Percentiles rank a stretch among this genome's conserved stretches.
phyloP scores from a whole-genome alignment of 2,113 vertebrate species.

The Panurus biarmicus region DNA sequence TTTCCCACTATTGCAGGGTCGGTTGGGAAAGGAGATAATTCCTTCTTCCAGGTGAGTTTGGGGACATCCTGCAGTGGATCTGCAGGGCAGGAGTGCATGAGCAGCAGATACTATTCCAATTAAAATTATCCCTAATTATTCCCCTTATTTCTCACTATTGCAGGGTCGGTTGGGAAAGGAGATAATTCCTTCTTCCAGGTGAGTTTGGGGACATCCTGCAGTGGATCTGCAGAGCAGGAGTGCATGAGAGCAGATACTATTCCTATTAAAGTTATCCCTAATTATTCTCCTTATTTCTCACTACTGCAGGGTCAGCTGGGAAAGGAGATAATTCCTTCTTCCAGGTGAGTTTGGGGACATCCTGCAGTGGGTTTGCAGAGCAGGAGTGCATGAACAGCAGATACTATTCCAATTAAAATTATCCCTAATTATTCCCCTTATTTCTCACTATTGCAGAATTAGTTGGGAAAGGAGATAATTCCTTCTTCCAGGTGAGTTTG shows the following conservation, averaged over 20 bases:
- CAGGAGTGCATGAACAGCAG: neutral
- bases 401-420: rapidly evolving
- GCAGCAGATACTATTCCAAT: neutral
- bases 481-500: neutral
- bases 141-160: neutral
- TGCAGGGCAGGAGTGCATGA: neutral
- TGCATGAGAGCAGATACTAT: too few relatives aligned
- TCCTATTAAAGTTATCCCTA: too few relatives aligned
- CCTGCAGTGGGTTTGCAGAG: neutral
- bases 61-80: neutral
- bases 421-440: neutral
- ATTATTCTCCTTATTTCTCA: too few relatives aligned
- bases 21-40: neutral
- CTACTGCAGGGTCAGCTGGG: neutral
- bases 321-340: neutral
- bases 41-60: neutral
- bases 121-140: neutral
- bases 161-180: neutral
- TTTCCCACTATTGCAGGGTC: neutral
- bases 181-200: neutral
- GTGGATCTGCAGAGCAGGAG: too few relatives aligned
- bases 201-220: neutral
- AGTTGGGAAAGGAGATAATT: neutral
- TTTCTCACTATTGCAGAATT: neutral
- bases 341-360: neutral